Evolutionary conservation across 2,113 vertebrate genomes (phyloP).

Genomic region (Neofelis nebulosa): DNA sequence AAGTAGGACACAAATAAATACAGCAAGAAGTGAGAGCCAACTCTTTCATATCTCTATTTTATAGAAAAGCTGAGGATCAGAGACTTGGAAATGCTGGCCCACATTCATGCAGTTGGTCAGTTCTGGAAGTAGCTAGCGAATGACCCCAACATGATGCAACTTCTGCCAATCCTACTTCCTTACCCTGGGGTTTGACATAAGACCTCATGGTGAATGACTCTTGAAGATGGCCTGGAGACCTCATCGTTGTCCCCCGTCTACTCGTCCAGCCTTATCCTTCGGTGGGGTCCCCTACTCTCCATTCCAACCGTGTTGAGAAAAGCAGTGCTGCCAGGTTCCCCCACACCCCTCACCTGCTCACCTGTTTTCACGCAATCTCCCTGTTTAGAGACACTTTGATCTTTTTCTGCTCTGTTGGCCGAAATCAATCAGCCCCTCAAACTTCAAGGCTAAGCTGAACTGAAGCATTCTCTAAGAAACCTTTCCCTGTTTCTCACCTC

Average conservation of each 20-base stretch:
- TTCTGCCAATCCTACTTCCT: neutral
- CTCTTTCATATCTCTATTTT: neutral
- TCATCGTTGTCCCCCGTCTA: too few relatives aligned
- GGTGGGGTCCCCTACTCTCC: neutral
- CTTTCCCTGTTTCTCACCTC: neutral
- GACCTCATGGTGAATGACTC: neutral
- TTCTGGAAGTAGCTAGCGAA: neutral
- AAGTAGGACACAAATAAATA: neutral
- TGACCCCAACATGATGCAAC: neutral
- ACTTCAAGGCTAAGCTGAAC: neutral
- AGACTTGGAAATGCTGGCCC: neutral
- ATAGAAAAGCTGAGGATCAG: neutral
- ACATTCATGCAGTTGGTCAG: neutral
- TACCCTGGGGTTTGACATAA: neutral
- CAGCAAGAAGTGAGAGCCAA: neutral
- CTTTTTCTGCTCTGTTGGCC: neutral
- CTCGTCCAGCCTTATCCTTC: neutral
- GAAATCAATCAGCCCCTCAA: neutral
- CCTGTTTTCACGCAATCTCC: too few relatives aligned
- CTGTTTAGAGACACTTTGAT: neutral
- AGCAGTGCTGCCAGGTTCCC: too few relatives aligned
- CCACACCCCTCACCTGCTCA: too few relatives aligned
- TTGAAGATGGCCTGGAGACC: neutral
- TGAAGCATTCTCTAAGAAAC: too few relatives aligned
- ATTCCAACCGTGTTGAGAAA: neutral